A percentile compares a stretch with the other conserved stretches of the same genome.
Conservation (phyloP, 2,113 vertebrate genomes). For the Onychostoma macrolepis region DNA sequence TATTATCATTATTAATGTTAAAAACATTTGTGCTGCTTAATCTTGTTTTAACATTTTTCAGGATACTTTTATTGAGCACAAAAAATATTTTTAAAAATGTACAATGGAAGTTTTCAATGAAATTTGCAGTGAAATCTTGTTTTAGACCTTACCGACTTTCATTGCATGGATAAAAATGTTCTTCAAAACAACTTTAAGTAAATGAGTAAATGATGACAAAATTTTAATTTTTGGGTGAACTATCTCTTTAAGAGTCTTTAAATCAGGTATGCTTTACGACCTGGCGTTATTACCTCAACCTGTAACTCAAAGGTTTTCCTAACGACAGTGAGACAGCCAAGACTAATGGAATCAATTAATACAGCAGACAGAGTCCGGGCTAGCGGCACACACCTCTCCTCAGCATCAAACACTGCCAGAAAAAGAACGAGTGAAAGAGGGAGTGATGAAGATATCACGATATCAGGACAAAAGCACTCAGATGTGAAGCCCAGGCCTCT, state of each 20-base stretch:
- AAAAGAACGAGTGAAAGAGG: conserved; percentile 10
- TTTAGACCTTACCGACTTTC: neutral
- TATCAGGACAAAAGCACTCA: conserved; percentile 15
- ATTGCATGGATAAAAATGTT: neutral
- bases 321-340: conserved; percentile 25
- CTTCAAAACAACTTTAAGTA: neutral
- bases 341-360: conserved; percentile 52
- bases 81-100: too few relatives aligned
- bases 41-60: too few relatives aligned
- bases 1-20: neutral
- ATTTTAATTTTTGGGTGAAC: neutral
- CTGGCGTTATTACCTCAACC: neutral
- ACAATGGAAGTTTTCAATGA: too few relatives aligned
- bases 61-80: too few relatives aligned
- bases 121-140: too few relatives aligned
- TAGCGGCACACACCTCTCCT: conserved; percentile 3
- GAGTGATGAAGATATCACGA: conserved; percentile 19
- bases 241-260: neutral
- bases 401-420: neutral
- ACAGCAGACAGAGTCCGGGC: conserved; percentile 28
- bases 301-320: conserved; percentile 43
- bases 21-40: too few relatives aligned
- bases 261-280: neutral
- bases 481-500: conserved; percentile 23
- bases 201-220: neutral